These are phyloP conservation scores for Cremastinae sp. DNA, from an alignment of 2,888 invertebrate genomes.

Conservation along the genomic window DNA sequence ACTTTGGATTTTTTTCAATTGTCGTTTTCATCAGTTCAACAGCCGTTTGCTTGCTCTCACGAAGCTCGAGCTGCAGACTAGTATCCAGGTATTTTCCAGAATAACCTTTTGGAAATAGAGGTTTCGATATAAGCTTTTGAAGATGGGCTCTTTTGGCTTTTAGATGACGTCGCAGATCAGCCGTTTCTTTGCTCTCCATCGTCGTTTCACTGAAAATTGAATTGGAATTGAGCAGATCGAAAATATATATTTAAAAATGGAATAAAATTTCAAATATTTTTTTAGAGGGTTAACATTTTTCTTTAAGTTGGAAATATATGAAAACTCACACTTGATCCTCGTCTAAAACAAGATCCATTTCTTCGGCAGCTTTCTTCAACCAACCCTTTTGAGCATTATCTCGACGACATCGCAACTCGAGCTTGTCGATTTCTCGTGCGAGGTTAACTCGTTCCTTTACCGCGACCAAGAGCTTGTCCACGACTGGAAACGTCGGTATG, in stretches of 20 bases:
- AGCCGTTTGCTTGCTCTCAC: slow-evolving; percentile 78
- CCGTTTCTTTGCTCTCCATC: slow-evolving; percentile 75
- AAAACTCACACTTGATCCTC: slow-evolving; percentile 82
- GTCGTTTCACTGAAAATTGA: slow-evolving; percentile 69
- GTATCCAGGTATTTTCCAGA: slow-evolving; percentile 84
- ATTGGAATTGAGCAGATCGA: not conserved
- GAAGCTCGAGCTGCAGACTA: slow-evolving; percentile 70
- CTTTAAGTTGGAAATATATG: not conserved
- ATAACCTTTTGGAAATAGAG: slow-evolving; percentile 86
- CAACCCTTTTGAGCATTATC: slow-evolving; percentile 88
- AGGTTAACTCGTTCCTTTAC: slow-evolving; percentile 87
- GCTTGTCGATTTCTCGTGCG: slow-evolving; percentile 90
- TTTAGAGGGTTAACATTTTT: not conserved
- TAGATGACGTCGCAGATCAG: slow-evolving; percentile 81
- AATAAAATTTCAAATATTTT: slow-evolving; percentile 21
- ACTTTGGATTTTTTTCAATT: slow-evolving; percentile 50
- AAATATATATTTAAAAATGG: slow-evolving; percentile 28
- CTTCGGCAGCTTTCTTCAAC: slow-evolving; percentile 91
- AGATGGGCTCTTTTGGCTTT: slow-evolving; percentile 82
- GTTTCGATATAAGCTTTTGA: slow-evolving; percentile 81
- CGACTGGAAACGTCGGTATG: slow-evolving; percentile 91
- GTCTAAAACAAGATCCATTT: slow-evolving; percentile 95
- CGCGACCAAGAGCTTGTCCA: slow-evolving; percentile 83
- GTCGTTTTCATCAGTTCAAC: slow-evolving; percentile 82
- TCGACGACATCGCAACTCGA: slow-evolving; percentile 86